These are phyloP conservation scores for Nautilus pompilius DNA, from an alignment of 1,140 invertebrate species.

Conservation along the genomic window DNA sequence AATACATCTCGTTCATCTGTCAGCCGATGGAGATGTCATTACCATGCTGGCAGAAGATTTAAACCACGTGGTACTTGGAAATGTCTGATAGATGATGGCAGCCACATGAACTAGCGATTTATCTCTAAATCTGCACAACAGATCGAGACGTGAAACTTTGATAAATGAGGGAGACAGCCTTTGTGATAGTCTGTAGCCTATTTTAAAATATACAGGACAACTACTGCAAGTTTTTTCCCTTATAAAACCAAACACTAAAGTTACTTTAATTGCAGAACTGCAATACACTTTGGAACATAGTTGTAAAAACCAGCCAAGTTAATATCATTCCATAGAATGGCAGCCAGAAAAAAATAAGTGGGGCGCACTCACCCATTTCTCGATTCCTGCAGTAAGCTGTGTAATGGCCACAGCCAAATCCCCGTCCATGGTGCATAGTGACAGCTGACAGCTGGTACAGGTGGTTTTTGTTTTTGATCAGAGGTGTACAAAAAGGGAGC, in stretches of 20 bases:
- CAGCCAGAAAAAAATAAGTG: background rate
- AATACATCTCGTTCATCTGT: too few species aligned
- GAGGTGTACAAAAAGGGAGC: conserved; percentile 25
- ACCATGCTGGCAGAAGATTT: too few species aligned
- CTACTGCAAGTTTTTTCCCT: background rate
- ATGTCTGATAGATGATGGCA: too few species aligned
- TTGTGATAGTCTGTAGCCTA: background rate
- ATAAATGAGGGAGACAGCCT: background rate
- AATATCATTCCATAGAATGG: background rate
- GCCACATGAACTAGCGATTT: too few species aligned
- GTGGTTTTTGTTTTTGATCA: background rate
- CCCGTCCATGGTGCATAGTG: conserved; percentile 42
- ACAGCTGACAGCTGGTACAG: conserved; percentile 34
- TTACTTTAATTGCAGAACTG: background rate
- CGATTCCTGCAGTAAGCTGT: conserved; percentile 35
- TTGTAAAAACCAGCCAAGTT: background rate
- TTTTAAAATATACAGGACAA: background rate
- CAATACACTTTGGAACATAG: background rate
- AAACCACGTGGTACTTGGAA: too few species aligned
- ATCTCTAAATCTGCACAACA: too few species aligned
- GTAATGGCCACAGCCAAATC: conserved; percentile 46
- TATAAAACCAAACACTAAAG: background rate
- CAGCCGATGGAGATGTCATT: too few species aligned
- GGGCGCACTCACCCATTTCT: background rate
- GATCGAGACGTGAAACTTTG: background rate